Base-by-base conservation (phyloP, 2,888 invertebrate species). In the Empis stercorea region DNA sequence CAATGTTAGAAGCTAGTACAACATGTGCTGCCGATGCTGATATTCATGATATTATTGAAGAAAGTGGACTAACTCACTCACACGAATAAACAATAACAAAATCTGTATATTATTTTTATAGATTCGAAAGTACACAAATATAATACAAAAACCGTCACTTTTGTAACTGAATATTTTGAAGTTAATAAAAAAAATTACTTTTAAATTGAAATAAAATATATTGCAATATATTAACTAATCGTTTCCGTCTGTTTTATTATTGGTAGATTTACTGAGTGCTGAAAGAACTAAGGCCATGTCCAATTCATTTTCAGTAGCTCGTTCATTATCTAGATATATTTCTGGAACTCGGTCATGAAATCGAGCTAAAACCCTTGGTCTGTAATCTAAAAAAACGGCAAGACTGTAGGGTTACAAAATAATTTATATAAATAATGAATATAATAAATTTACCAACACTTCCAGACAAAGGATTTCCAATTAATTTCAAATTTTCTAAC, bases 211-310 rank as follows among this genome's bases (percentile, higher is more conserved):
- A 27, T 27, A 2, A 27, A 27, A 27, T 27, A 27, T 27, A 27
- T 27, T 27, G 23, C 23, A 27, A 27, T 27, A 27, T 27, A 2
- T 27, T 6, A 27, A 27, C 4, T 27, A 27, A 27, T 7, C 6
- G 5, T 9, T 27, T 9, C 9, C 23, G 23, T 9, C 4, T 9
- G 9, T 27, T 27, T 27, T 27, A 27, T 27, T 27, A 34, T 34
- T 57, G 48, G 62, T 62, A 1, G 68, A 64, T 50, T 60, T 58
- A 36, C 86, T 78, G 51, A 95, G 73, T 1, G 96, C 96, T 64
- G 91, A 85, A 51, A 94, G 70, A 34, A 96, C 86, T 36, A 89
- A 80, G 1, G 94, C 92, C 3, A 89, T 94, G 61, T 96, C 95
- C 56, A 94, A 65, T 65, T 96, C 96, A 55, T 84, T 83, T 59